These are phyloP conservation scores for Pygoscelis adeliae DNA, from an alignment of 2,113 vertebrate species.

Conservation along the genomic window DNA sequence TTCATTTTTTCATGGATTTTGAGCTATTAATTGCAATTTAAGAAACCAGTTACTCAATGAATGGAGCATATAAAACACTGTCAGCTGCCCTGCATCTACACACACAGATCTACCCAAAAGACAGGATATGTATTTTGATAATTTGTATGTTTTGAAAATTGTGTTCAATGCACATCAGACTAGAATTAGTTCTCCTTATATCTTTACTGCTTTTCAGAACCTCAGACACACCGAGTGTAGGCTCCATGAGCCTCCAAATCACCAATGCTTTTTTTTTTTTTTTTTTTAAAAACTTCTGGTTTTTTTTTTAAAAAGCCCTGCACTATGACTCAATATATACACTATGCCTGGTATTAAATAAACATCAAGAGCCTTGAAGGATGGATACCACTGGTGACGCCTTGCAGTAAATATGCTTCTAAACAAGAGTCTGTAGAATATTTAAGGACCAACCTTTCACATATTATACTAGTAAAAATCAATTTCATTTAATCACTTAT, in stretches of 20 bases:
- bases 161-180: not conserved
- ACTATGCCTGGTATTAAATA: constrained; percentile 29
- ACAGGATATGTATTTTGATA: not conserved
- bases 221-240: not conserved
- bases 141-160: not conserved
- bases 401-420: not conserved
- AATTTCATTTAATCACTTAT: not conserved
- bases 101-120: not conserved
- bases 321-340: not conserved
- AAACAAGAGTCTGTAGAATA: not conserved
- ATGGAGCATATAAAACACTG: not conserved
- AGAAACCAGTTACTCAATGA: not conserved
- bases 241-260: not conserved
- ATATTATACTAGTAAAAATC: not conserved
- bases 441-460: not conserved
- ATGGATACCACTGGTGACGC: not conserved
- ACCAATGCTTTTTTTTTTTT: no score
- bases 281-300: no score
- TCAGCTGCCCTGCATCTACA: not conserved
- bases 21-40: not conserved
- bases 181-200: not conserved
- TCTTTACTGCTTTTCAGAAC: not conserved
- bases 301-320: not conserved
- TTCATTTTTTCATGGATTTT: not conserved
- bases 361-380: not conserved